Base-by-base conservation (phyloP, 2,888 invertebrate species). In the Drosophila mayaguana region DNA sequence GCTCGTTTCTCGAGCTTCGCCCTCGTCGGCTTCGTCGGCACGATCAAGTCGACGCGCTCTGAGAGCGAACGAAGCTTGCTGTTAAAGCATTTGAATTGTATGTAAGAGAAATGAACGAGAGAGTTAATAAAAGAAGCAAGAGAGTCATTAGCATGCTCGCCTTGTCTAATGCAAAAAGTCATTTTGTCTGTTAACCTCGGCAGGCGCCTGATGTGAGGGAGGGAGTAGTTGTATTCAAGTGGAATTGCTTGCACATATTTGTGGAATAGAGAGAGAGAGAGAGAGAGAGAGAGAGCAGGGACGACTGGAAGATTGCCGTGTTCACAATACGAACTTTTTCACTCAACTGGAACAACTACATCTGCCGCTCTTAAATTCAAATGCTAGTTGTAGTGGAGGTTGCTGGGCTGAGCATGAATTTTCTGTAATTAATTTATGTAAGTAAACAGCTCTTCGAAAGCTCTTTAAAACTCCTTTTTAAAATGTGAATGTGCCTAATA, bases 401-500 rank as follows among this genome's bases (percentile, higher is more conserved):
- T 28, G 28, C 8, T 28, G 28, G 8, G 28, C 28, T 28, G 28
- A 28, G 28, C 28, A 28, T 28, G 8, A 8, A 8, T 5, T 28
- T 28, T 8, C 7, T 28, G 28, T 0, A 9, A 28, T 0, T 28
- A 2, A 28, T 8, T 1, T 28, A 28, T 28, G 28, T 28, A 8
- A 28, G 8, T 28, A 8, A 28, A 6, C 1, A 28, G 8, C 28
- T 28, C 28, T 28, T 28, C 8, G 7, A 28, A 28, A 28, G 28
- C 28, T 28, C 2, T 8, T 28, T 28, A 28, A 8, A 8, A 8
- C 28, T 8, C 28, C 0, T 28, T 8, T 1, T 28, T 8, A 9
- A 1, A 2, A 28, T 8, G 0, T 28, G 8, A 28, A 2, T 2
- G 2, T 28, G 8, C 1, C 8, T 1, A 2, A 1, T 28, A 28